Evolutionary conservation across 2,113 vertebrate genomes (phyloP).

Genomic region (Tretioscincus oriximinensis): DNA sequence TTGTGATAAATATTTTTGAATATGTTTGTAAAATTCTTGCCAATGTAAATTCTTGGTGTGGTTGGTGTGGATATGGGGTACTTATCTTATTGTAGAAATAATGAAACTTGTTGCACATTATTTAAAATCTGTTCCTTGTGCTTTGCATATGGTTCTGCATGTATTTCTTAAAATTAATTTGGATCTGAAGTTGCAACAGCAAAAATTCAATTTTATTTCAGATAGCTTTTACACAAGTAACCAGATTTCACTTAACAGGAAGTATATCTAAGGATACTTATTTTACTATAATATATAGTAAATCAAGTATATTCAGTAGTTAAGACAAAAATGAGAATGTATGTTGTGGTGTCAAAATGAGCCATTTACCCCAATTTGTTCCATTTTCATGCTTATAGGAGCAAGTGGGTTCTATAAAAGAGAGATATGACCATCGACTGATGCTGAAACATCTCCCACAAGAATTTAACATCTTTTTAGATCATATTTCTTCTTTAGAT

Average conservation of each 20-base stretch:
- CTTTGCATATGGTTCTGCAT: conserved; percentile 3
- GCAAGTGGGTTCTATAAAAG: conserved; percentile 97
- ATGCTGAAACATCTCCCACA: conserved; percentile 97
- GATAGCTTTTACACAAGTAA: background rate
- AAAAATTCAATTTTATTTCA: background rate
- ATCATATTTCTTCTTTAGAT: conserved; percentile 91
- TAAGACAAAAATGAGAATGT: background rate
- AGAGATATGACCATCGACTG: conserved; percentile 91
- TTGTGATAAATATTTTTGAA: conserved; percentile 23
- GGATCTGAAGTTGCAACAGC: background rate
- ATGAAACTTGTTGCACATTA: background rate
- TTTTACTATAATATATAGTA: background rate
- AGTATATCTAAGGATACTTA: background rate
- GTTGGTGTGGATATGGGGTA: background rate
- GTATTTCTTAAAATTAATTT: conserved; percentile 6
- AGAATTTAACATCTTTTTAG: conserved; percentile 91
- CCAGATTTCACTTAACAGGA: background rate
- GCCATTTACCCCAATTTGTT: conserved; percentile 21
- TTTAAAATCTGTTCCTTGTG: conserved; percentile 3
- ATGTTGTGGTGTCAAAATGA: background rate
- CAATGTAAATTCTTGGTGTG: background rate
- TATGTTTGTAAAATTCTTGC: conserved; percentile 30
- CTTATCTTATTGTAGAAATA: background rate
- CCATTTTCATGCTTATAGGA: conserved; percentile 77
- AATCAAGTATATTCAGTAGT: background rate